Evolutionary conservation across 1,140 invertebrate species (phyloP).

Genomic region (Pectinophora gossypiella): DNA sequence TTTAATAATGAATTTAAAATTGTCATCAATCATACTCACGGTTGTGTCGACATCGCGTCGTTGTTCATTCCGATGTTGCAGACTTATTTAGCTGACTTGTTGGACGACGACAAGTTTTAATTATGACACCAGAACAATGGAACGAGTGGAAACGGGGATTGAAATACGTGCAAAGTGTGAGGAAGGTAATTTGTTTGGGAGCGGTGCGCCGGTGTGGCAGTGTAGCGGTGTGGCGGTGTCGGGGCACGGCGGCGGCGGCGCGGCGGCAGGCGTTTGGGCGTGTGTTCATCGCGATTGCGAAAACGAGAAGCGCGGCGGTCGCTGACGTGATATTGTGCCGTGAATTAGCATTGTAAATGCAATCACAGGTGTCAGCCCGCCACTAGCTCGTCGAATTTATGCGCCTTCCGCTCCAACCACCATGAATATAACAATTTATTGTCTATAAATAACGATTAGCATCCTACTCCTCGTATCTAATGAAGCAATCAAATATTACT

Average conservation of each 20-base stretch:
- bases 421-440: conserved; percentile 61
- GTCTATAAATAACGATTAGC: conserved; percentile 58
- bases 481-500: conserved; percentile 28
- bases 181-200: background rate
- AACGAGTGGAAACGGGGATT: background rate
- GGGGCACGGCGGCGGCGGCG: conserved; percentile 11
- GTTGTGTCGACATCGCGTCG: conserved; percentile 1
- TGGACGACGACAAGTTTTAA: too few species aligned
- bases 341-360: conserved; percentile 74
- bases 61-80: too few species aligned
- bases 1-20: conserved; percentile 46
- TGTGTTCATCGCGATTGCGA: conserved; percentile 22
- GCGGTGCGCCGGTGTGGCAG: too few species aligned
- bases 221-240: too few species aligned
- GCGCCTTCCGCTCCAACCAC: conserved; percentile 55
- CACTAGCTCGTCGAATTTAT: conserved; percentile 67
- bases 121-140: too few species aligned
- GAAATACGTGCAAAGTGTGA: background rate
- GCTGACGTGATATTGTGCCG: conserved; percentile 58
- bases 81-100: background rate
- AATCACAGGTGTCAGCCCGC: conserved; percentile 70
- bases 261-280: conserved; percentile 5
- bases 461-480: conserved; percentile 31
- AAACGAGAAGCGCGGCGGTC: conserved; percentile 28
- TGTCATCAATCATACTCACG: conserved; percentile 36